These are phyloP conservation scores for Seladonia tumulorum DNA, from an alignment of 2,888 invertebrate species.

Conservation along the genomic window DNA sequence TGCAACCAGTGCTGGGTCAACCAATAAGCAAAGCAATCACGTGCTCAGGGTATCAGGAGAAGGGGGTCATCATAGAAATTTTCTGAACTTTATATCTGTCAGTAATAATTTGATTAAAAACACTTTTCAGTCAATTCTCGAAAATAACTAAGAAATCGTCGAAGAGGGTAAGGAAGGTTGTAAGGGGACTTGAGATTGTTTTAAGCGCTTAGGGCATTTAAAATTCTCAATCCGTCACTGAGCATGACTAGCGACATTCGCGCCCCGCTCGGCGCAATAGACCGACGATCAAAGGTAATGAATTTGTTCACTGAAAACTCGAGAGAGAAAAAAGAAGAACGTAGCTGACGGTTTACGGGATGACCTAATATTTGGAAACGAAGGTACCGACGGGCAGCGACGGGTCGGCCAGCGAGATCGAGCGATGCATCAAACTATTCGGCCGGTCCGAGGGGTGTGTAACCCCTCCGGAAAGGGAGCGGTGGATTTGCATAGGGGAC, in stretches of 20 bases:
- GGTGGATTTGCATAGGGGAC: conserved; percentile 76
- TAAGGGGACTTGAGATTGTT: background rate
- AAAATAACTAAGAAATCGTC: too few relatives aligned
- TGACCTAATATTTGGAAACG: conserved; percentile 32
- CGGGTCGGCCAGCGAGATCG: conserved; percentile 50
- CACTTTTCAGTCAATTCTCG: too few relatives aligned
- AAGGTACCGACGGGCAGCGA: conserved; percentile 31
- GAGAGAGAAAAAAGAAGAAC: background rate
- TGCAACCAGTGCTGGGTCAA: too few relatives aligned
- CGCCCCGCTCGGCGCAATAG: background rate
- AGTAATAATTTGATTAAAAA: too few relatives aligned
- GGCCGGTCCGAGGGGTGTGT: conserved; percentile 59
- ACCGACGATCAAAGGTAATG: background rate
- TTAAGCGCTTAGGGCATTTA: background rate
- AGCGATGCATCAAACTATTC: conserved; percentile 70
- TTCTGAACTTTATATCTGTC: too few relatives aligned
- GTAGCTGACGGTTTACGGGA: background rate
- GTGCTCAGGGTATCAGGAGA: too few relatives aligned
- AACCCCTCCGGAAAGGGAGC: conserved; percentile 50
- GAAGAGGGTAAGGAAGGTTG: background rate
- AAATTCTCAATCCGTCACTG: too few relatives aligned
- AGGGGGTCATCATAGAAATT: too few relatives aligned
- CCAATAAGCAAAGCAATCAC: too few relatives aligned
- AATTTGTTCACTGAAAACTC: background rate
- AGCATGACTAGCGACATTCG: too few relatives aligned